These are phyloP conservation scores for Larimichthys crocea DNA, from an alignment of 2,113 vertebrate genomes.

Conservation along the genomic window DNA sequence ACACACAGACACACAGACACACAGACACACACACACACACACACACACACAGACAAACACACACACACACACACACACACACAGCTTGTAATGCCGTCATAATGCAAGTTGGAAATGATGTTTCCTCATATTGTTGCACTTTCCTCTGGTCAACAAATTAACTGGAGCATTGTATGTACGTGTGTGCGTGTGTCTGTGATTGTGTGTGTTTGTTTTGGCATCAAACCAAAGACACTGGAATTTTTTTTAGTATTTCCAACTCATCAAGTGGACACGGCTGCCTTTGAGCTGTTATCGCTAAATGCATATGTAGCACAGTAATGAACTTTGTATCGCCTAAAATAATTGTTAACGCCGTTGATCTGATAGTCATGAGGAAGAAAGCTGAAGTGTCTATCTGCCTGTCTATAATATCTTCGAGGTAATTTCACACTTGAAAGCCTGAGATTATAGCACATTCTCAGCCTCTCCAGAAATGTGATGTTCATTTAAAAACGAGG, in stretches of 20 bases:
- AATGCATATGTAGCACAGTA: not conserved
- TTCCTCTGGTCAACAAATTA: not conserved
- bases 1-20: too few relatives aligned
- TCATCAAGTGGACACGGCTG: not conserved
- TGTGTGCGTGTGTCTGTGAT: not conserved
- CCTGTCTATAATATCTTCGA: slow-evolving; percentile 28
- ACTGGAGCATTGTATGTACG: not conserved
- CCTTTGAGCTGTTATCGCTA: not conserved
- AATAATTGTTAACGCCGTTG: slow-evolving; percentile 30
- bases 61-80: not conserved
- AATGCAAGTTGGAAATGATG: slow-evolving; percentile 23
- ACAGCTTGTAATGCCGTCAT: not conserved
- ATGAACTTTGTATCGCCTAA: not conserved
- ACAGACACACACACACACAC: too few relatives aligned
- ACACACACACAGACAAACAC: not conserved
- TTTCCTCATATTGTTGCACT: slow-evolving; percentile 26
- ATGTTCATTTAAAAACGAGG: slow-evolving; percentile 51
- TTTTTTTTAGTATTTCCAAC: not conserved
- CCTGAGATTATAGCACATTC: slow-evolving; percentile 39
- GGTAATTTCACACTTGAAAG: slow-evolving; percentile 64
- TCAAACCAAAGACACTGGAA: not conserved
- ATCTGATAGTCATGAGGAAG: slow-evolving; percentile 32
- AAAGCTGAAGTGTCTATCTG: slow-evolving; percentile 17
- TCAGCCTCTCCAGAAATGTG: slow-evolving; percentile 42
- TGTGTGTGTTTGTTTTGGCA: not conserved